These are phyloP conservation scores for Catagonus wagneri DNA, from an alignment of 2,113 vertebrate genomes.

Conservation along the genomic window DNA sequence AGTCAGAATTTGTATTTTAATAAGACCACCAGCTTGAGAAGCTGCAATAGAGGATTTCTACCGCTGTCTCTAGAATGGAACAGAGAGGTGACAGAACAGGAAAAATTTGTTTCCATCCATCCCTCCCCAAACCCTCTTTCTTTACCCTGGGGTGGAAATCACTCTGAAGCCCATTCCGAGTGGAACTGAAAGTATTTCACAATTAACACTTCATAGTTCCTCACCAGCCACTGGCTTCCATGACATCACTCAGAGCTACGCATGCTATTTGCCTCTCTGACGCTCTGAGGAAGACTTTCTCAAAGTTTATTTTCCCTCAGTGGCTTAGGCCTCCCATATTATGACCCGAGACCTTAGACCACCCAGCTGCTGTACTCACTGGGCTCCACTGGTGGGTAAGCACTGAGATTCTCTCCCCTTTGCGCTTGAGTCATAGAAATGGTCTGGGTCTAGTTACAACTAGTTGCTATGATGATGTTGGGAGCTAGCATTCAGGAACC, in stretches of 20 bases:
- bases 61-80: neutral
- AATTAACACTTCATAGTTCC: neutral
- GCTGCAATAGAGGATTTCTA: neutral
- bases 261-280: neutral
- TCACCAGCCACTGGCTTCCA: slow-evolving; percentile 41
- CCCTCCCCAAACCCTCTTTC: neutral
- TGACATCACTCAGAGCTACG: slow-evolving; percentile 27
- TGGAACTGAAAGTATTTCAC: slow-evolving; percentile 73
- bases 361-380: neutral
- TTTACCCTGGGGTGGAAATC: neutral
- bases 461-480: neutral
- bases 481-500: neutral
- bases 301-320: slow-evolving; percentile 45
- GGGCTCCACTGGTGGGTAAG: neutral
- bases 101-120: neutral
- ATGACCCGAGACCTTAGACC: neutral
- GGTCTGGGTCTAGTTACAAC: neutral
- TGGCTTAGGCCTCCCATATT: neutral
- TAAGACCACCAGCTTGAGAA: neutral
- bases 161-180: slow-evolving; percentile 50
- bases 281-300: slow-evolving; percentile 3
- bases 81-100: neutral
- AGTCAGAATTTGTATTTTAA: neutral
- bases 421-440: neutral
- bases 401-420: neutral